Percentiles rank a stretch among this genome's conserved stretches.
phyloP scores from a whole-genome alignment of 2,113 vertebrate species.

The Stegostoma tigrinum region DNA sequence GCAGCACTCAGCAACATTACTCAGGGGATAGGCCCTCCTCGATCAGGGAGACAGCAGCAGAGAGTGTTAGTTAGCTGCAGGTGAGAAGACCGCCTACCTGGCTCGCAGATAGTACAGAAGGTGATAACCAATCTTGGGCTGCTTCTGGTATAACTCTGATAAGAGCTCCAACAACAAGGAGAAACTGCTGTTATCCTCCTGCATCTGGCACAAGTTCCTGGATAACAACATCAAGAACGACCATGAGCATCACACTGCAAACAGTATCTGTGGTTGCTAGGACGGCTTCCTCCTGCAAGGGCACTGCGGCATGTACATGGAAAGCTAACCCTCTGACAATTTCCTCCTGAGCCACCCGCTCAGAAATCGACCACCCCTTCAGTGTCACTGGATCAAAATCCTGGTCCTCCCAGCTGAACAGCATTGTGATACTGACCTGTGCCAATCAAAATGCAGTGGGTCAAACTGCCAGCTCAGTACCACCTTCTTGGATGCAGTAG shows the following conservation, averaged over 20 bases:
- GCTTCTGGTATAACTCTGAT: slow-evolving; percentile 91
- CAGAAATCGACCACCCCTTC: background rate
- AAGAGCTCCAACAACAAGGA: slow-evolving; percentile 84
- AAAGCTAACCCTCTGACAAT: too few species aligned
- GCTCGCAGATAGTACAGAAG: slow-evolving; percentile 90
- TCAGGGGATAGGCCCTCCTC: too few species aligned
- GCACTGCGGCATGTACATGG: background rate
- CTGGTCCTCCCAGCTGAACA: background rate
- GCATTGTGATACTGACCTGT: too few species aligned
- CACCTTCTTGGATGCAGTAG: too few species aligned
- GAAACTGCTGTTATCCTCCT: slow-evolving; percentile 91
- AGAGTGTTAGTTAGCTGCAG: too few species aligned
- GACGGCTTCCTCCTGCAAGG: background rate
- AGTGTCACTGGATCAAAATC: background rate
- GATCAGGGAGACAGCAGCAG: too few species aligned
- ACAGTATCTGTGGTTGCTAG: fast-evolving
- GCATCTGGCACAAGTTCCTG: slow-evolving; percentile 94
- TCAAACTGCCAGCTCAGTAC: too few species aligned
- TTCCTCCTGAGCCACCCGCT: background rate
- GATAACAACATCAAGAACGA: background rate
- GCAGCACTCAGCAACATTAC: too few species aligned
- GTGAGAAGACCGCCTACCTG: slow-evolving; percentile 59
- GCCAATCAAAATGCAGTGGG: too few species aligned
- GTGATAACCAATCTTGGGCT: slow-evolving; percentile 95
- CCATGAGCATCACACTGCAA: too few species aligned